Evolutionary conservation across 2,113 vertebrate genomes (phyloP).

Genomic region (Ascaphus truei): DNA sequence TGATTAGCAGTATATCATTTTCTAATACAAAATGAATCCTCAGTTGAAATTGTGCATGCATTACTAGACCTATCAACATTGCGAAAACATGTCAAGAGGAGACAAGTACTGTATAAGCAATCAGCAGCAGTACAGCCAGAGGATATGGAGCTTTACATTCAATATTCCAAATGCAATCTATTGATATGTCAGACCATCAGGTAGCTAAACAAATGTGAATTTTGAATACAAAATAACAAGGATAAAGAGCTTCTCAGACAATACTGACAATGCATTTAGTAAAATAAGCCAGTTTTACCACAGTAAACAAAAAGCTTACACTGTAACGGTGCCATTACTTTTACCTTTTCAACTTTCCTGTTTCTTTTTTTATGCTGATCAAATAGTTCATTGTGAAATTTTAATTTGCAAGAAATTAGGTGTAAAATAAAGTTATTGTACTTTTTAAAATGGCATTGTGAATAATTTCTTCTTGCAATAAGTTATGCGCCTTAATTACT

Average conservation of each 20-base stretch:
- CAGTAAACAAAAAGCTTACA: background rate
- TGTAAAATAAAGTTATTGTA: no score
- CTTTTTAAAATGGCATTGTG: no score
- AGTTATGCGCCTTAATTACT: no score
- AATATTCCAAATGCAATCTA: background rate
- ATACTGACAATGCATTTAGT: background rate
- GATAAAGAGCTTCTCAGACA: background rate
- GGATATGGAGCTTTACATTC: slow-evolving; percentile 12
- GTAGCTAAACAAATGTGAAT: slow-evolving; percentile 8
- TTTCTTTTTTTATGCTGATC: no score
- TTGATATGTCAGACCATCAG: slow-evolving; percentile 8
- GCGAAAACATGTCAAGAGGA: slow-evolving; percentile 4
- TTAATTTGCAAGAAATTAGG: no score
- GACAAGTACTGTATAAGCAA: background rate
- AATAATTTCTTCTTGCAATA: no score
- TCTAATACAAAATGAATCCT: slow-evolving; percentile 6
- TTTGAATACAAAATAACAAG: background rate
- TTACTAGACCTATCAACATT: background rate
- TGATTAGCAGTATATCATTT: background rate
- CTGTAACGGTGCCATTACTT: no score
- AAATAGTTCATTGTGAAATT: no score
- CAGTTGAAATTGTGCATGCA: slow-evolving; percentile 1
- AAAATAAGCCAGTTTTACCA: background rate
- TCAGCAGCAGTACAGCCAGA: background rate
- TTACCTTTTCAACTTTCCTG: no score